Conservation (phyloP, 2,113 vertebrate species). For the Rhynchopsitta pachyrhyncha region DNA sequence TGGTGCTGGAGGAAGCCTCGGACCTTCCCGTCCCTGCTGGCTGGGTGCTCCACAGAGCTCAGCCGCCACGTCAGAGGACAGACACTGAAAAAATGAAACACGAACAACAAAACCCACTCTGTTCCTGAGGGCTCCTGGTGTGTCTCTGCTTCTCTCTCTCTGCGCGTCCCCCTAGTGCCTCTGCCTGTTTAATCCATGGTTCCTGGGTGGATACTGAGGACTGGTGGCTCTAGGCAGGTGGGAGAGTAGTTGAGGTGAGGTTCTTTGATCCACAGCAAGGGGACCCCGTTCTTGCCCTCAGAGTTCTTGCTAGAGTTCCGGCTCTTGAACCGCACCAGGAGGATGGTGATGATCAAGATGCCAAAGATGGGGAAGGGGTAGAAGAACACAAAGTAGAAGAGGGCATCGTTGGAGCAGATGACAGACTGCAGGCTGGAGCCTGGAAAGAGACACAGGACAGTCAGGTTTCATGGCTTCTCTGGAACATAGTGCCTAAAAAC, state of each 20-base stretch:
- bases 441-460: constrained; percentile 47
- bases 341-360: constrained; percentile 92
- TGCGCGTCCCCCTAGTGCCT: background rate
- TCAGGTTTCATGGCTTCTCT: background rate
- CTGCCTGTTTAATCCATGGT: constrained; percentile 87
- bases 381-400: constrained; percentile 99
- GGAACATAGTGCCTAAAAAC: background rate
- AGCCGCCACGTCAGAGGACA: background rate
- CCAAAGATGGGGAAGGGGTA: constrained; percentile 98
- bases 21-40: background rate
- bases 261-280: constrained; percentile 97
- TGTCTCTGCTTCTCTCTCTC: background rate
- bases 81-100: constrained; percentile 37
- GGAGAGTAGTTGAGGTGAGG: constrained; percentile 98
- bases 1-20: background rate
- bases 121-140: background rate
- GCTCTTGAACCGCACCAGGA: constrained; percentile 93
- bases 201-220: constrained; percentile 95
- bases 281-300: constrained; percentile 96
- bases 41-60: background rate
- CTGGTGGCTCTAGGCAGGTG: constrained; percentile 94
- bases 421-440: constrained; percentile 88
- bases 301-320: constrained; percentile 91
- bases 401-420: constrained; percentile 92
- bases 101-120: constrained; percentile 27